These are phyloP conservation scores for Zalophus californianus DNA, from an alignment of 2,797 vertebrate genomes.

Conservation along the genomic window DNA sequence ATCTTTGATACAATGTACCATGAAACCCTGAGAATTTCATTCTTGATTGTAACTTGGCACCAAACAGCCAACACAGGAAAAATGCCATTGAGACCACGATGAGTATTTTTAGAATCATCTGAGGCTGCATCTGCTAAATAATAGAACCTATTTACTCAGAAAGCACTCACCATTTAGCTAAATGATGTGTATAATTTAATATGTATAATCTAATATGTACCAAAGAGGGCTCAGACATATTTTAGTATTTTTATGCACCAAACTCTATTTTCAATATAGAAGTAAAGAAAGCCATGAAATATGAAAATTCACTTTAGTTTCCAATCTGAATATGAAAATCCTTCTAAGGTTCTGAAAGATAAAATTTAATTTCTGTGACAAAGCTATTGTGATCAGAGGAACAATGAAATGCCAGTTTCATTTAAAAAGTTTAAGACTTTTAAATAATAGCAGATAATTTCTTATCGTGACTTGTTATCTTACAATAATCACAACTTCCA, in stretches of 20 bases:
- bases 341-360: slow-evolving; percentile 41
- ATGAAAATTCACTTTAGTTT: slow-evolving; percentile 24
- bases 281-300: not conserved
- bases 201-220: slow-evolving; percentile 50
- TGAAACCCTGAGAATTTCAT: slow-evolving; percentile 22
- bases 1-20: not conserved
- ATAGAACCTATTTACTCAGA: slow-evolving; percentile 67
- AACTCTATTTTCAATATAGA: slow-evolving; percentile 18
- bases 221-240: not conserved
- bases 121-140: slow-evolving; percentile 40
- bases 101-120: slow-evolving; percentile 59
- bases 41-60: slow-evolving; percentile 39
- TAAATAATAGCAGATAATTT: not conserved
- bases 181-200: slow-evolving; percentile 63
- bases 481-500: slow-evolving; percentile 44
- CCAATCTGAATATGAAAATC: slow-evolving; percentile 19
- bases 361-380: slow-evolving; percentile 18
- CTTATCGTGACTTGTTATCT: not conserved
- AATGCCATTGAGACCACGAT: not conserved
- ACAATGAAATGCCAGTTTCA: not conserved
- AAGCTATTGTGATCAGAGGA: not conserved
- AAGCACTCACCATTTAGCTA: slow-evolving; percentile 60
- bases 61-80: not conserved
- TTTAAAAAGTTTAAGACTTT: not conserved
- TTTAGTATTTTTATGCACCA: not conserved